phyloP scores from a whole-genome alignment of 2,797 vertebrate species.

The Enteromius unitaeniatus region DNA sequence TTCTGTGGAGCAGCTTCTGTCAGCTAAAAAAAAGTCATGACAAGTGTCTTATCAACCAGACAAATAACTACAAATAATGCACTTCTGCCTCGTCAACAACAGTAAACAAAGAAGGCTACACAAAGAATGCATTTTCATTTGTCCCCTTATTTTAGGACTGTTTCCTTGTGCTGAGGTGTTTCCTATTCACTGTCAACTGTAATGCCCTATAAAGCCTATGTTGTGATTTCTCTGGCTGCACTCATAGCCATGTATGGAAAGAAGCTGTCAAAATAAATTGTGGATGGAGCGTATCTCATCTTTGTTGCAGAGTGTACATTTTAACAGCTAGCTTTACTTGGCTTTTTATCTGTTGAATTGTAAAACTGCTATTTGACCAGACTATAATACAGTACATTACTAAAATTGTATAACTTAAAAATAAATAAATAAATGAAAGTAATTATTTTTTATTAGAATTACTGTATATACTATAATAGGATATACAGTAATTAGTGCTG shows the following conservation, averaged over 20 bases:
- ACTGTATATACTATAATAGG: too few relatives aligned
- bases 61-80: slow-evolving; percentile 45
- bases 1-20: neutral
- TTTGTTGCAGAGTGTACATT: slow-evolving; percentile 7
- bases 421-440: neutral
- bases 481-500: too few relatives aligned
- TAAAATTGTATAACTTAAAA: neutral
- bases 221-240: slow-evolving; percentile 33
- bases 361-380: neutral
- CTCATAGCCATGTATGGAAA: slow-evolving; percentile 54
- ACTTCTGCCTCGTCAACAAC: slow-evolving; percentile 42
- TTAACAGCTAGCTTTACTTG: slow-evolving; percentile 13
- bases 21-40: slow-evolving; percentile 17
- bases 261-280: slow-evolving; percentile 34
- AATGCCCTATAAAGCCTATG: slow-evolving; percentile 47
- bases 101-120: slow-evolving; percentile 56
- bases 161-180: slow-evolving; percentile 53
- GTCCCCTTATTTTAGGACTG: slow-evolving; percentile 23
- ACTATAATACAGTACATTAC: neutral
- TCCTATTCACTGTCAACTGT: slow-evolving; percentile 46
- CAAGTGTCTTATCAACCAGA: slow-evolving; percentile 4
- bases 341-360: neutral
- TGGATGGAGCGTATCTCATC: slow-evolving; percentile 14
- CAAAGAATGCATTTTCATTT: slow-evolving; percentile 57
- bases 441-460: too few relatives aligned